A percentile compares a stretch with the other conserved stretches of the same genome.
phyloP scores from a whole-genome alignment of 2,888 invertebrate species.

The Baccha elongata region DNA sequence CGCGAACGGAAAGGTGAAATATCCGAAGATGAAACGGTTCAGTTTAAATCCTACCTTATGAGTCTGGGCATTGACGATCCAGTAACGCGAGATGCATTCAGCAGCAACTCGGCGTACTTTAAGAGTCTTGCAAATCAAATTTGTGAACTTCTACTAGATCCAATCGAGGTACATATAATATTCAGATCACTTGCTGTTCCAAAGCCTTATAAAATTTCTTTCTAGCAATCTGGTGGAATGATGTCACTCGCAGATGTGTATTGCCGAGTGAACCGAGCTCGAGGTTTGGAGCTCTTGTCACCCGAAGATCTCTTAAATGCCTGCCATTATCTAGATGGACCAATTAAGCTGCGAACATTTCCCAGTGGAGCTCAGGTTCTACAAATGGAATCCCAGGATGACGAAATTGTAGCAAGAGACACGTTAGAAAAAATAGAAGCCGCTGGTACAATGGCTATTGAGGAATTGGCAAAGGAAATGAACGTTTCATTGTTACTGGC shows the following conservation, averaged over 20 bases:
- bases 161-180: conserved; percentile 87
- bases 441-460: conserved; percentile 90
- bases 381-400: conserved; percentile 90
- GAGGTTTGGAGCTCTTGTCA: conserved; percentile 97
- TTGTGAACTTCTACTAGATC: conserved; percentile 90
- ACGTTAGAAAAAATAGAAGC: conserved; percentile 86
- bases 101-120: conserved; percentile 93
- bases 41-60: conserved; percentile 97
- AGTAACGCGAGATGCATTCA: conserved; percentile 95
- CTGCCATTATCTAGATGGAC: conserved; percentile 87
- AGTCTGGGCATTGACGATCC: conserved; percentile 99
- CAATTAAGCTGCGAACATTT: conserved; percentile 91
- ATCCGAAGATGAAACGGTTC: conserved; percentile 97
- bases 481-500: conserved; percentile 95
- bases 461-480: conserved; percentile 91
- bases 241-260: conserved; percentile 98
- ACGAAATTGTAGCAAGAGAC: conserved; percentile 87
- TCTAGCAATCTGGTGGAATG: conserved; percentile 95
- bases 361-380: conserved; percentile 98
- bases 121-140: conserved; percentile 93
- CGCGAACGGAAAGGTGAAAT: conserved; percentile 97
- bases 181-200: no score
- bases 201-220: neutral
- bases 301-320: conserved; percentile 98
- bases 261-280: conserved; percentile 97